Conservation (phyloP, 2,113 vertebrate genomes). For the Pelobates fuscus region DNA sequence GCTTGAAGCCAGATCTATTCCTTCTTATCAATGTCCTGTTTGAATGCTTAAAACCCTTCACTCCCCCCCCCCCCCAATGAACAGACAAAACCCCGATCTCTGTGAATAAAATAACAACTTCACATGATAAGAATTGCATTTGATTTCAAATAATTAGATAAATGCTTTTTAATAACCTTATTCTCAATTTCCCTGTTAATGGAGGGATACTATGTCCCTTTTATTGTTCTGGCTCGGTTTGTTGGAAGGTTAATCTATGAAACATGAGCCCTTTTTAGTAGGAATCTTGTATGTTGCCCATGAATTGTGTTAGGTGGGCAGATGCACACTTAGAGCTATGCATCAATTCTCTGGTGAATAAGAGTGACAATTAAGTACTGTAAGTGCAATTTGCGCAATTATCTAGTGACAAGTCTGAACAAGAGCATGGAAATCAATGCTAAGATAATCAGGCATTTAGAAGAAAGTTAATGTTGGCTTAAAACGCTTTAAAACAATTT, state of each 20-base stretch:
- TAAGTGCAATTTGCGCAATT: conserved; percentile 47
- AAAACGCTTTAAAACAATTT: conserved; percentile 3
- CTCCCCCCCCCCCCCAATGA: too few relatives aligned
- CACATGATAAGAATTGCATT: too few relatives aligned
- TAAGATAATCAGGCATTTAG: conserved; percentile 32
- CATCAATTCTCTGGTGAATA: conserved; percentile 29
- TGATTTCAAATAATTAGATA: too few relatives aligned
- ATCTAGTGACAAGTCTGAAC: conserved; percentile 44
- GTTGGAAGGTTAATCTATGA: not conserved
- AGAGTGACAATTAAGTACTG: conserved; percentile 41
- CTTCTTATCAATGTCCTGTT: too few relatives aligned
- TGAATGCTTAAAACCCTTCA: too few relatives aligned
- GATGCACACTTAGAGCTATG: not conserved
- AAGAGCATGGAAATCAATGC: conserved; percentile 33
- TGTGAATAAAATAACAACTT: too few relatives aligned
- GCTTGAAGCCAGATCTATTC: too few relatives aligned
- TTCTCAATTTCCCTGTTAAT: too few relatives aligned
- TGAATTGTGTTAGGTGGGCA: not conserved
- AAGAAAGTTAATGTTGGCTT: conserved; percentile 2
- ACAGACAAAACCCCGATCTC: too few relatives aligned
- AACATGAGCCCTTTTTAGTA: not conserved
- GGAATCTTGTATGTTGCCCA: not conserved
- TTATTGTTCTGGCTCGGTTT: too few relatives aligned
- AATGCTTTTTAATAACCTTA: too few relatives aligned
- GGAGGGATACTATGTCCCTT: too few relatives aligned